Base-by-base conservation (phyloP, 2,113 vertebrate species). In the Paramormyrops kingsleyae region DNA sequence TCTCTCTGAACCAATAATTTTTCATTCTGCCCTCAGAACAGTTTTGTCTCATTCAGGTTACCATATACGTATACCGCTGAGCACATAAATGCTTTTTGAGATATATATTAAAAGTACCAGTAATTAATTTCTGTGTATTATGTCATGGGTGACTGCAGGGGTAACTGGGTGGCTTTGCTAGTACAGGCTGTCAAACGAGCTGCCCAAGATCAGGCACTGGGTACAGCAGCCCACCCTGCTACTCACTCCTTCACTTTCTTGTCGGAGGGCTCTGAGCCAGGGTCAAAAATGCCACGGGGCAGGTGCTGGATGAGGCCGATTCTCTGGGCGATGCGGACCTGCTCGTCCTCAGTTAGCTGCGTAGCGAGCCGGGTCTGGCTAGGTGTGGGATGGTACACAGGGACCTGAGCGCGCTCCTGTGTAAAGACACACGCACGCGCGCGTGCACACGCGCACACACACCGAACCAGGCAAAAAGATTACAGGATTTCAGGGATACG, bases 301-400 rank as follows among this genome's bases (percentile, higher is more conserved):
- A 96, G 93, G 90, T 96, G 95, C 84, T 96, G 95, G 91, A 96
- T 96, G 87, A 96, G 95, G 27, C 95, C 95, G 17, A 96, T 95
- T 31, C 95, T 93, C 92, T 96, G 95, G 46, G 95, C 95, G 10
- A 96, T 94, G 70, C 95, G 93, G 62, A 96, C 91, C 92, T 96
- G 95, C 86, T 96, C 95, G 46, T 96, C 95, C 90, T 96, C 95
- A 0, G 95, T 96, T 90, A 96, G 92, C 92, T 96, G 95, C 0
- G 94, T 94, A 90, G 95, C 95, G 47, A 96, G 92, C 2, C 94
- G 39, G 3, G 89, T 84, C 89, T 89, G 89, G 24, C 89, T 89
- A 83, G 89, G 89, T 5, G 89, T 89, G 31, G 89, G 89, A 47
- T 89, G 89, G 89, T 95, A 96, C 44, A 96, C 94, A 1, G 95